phyloP scores from a whole-genome alignment of 53 echinoderm and acorn worm species.

The Paracentrotus lividus region DNA sequence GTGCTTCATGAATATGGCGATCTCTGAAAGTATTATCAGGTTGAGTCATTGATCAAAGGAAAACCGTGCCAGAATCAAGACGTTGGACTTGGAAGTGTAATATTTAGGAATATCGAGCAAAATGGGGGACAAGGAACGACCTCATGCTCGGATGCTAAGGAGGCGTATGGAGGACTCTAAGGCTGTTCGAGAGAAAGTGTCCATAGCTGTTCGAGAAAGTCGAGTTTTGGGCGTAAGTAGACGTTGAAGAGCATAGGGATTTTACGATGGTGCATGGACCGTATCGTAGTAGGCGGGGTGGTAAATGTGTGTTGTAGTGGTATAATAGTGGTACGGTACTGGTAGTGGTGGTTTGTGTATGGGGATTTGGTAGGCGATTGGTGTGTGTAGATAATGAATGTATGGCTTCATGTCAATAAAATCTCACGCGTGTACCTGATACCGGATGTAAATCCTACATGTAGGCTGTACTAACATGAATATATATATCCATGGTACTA shows the following conservation, averaged over 20 bases:
- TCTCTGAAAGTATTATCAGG: slow-evolving; percentile 17
- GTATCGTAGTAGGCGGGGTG: slow-evolving; percentile 10
- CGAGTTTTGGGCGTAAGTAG: slow-evolving; percentile 69
- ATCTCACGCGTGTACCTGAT: neutral
- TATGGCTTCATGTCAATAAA: slow-evolving; percentile 30
- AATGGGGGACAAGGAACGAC: slow-evolving; percentile 75
- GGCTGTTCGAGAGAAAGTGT: slow-evolving; percentile 93
- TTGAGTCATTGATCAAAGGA: slow-evolving; percentile 21
- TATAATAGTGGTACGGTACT: neutral
- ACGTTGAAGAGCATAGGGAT: neutral
- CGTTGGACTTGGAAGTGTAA: slow-evolving; percentile 5
- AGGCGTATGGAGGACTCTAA: slow-evolving; percentile 67
- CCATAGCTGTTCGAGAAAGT: slow-evolving; percentile 92
- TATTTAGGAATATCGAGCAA: slow-evolving; percentile 53
- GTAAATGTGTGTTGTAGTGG: neutral
- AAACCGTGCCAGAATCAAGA: slow-evolving; percentile 29
- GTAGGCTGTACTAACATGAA: too few relatives aligned
- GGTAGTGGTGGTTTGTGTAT: slow-evolving; percentile 30
- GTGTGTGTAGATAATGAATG: neutral
- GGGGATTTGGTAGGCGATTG: neutral
- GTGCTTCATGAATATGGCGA: slow-evolving; percentile 15
- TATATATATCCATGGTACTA: too few relatives aligned
- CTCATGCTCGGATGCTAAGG: slow-evolving; percentile 81
- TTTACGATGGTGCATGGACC: neutral
- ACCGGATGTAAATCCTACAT: slow-evolving; percentile 40